phyloP scores from a whole-genome alignment of 2,797 vertebrate genomes.

The Coregonus sp. region DNA sequence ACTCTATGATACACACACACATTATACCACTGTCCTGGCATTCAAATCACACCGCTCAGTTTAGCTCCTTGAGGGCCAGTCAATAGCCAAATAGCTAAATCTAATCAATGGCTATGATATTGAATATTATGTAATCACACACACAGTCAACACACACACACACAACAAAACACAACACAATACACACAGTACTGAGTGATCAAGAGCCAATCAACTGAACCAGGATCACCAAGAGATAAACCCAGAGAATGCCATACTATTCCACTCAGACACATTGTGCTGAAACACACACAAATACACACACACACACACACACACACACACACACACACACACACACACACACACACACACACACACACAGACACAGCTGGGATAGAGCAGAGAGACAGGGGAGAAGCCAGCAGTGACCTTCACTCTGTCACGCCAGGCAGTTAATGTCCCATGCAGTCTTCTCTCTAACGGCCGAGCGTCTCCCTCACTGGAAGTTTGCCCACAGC shows the following conservation, averaged over 20 bases:
- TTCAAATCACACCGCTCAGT: conserved; percentile 21
- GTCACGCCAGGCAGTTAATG: conserved; percentile 17
- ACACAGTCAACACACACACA: conserved; percentile 18
- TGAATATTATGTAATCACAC: conserved; percentile 22
- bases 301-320: conserved; percentile 6
- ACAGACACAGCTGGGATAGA: background rate
- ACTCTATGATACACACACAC: background rate
- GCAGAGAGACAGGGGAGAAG: conserved; percentile 12
- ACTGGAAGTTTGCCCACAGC: conserved; percentile 8
- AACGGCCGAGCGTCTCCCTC: conserved; percentile 3
- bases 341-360: conserved; percentile 1
- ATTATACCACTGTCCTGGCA: background rate
- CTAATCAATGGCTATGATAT: conserved; percentile 55
- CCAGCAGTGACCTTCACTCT: conserved; percentile 23
- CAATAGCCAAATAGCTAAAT: conserved; percentile 48
- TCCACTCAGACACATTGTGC: background rate
- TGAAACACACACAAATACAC: background rate
- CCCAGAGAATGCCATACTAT: conserved; percentile 12
- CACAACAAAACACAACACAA: conserved; percentile 12
- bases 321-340: conserved; percentile 2
- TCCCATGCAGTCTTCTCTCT: conserved; percentile 16
- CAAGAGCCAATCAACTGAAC: conserved; percentile 47
- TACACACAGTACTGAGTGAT: conserved; percentile 36
- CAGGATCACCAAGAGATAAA: conserved; percentile 36
- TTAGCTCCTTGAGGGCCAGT: conserved; percentile 44